Evolutionary conservation across 2,113 vertebrate species (phyloP).

Genomic region (Pedetes capensis): DNA sequence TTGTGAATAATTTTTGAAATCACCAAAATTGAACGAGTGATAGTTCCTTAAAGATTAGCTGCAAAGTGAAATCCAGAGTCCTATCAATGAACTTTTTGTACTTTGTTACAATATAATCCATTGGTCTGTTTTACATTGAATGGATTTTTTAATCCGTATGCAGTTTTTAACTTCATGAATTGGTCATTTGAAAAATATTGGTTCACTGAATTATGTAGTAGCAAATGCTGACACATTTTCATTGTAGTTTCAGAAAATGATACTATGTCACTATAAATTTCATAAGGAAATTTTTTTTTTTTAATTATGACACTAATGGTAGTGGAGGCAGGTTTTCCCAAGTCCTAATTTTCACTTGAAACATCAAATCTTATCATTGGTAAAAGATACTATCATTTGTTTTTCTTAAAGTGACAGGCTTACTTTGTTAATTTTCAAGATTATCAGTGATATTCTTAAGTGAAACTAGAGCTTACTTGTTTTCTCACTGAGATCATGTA

Average conservation of each 20-base stretch:
- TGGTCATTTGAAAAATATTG: conserved; percentile 29
- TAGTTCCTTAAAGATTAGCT: not conserved
- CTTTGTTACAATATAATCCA: not conserved
- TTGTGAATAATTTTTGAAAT: not conserved
- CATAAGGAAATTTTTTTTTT: not conserved
- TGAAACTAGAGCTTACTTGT: not conserved
- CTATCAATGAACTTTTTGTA: not conserved
- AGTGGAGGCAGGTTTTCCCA: not conserved
- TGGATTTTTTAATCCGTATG: not conserved
- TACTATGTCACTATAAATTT: not conserved
- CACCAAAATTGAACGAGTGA: not conserved
- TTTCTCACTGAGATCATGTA: not conserved
- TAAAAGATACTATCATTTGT: not conserved
- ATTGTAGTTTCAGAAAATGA: not conserved
- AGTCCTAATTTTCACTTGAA: not conserved
- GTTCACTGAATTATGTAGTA: not conserved
- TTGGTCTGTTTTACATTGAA: not conserved
- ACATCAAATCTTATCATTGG: not conserved
- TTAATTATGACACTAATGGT: not conserved
- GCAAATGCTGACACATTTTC: not conserved
- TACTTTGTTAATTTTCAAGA: conserved; percentile 6
- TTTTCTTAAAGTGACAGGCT: not conserved
- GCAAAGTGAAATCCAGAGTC: not conserved
- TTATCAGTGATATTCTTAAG: not conserved
- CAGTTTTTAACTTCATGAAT: not conserved